Conservation (phyloP, 1,140 invertebrate species). For the Macrobrachium rosenbergii region DNA sequence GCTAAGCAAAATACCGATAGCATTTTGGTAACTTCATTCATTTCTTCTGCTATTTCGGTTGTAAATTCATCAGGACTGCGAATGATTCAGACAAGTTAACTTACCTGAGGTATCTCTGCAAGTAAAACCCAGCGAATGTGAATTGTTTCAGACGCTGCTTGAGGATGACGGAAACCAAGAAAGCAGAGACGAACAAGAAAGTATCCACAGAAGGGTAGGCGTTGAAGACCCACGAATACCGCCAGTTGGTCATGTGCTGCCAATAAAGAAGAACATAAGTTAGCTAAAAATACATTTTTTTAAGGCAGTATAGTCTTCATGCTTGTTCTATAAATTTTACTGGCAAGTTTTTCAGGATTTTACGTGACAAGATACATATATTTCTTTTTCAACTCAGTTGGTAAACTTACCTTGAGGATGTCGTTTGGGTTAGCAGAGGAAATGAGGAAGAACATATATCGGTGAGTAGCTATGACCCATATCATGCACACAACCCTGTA, state of each 20-base stretch:
- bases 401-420: slow-evolving; percentile 34
- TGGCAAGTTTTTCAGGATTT: not conserved
- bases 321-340: not conserved
- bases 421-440: slow-evolving; percentile 37
- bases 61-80: not conserved
- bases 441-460: slow-evolving; percentile 49
- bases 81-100: not conserved
- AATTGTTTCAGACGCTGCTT: slow-evolving; percentile 35
- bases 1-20: not conserved
- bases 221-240: slow-evolving; percentile 53
- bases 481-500: slow-evolving; percentile 44
- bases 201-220: slow-evolving; percentile 56
- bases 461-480: slow-evolving; percentile 48
- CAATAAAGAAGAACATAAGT: not conserved
- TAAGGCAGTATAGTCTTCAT: not conserved
- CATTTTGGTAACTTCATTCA: not conserved
- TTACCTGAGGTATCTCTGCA: slow-evolving; percentile 53
- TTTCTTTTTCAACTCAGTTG: not conserved
- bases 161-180: slow-evolving; percentile 38
- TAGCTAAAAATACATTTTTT: not conserved
- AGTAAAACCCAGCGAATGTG: slow-evolving; percentile 37
- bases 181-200: slow-evolving; percentile 52
- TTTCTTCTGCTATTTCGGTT: not conserved
- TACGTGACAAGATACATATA: not conserved
- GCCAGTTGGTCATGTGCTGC: slow-evolving; percentile 43